Conservation (phyloP, 2,797 vertebrate species). For the Chlorospingus flavigularis region DNA sequence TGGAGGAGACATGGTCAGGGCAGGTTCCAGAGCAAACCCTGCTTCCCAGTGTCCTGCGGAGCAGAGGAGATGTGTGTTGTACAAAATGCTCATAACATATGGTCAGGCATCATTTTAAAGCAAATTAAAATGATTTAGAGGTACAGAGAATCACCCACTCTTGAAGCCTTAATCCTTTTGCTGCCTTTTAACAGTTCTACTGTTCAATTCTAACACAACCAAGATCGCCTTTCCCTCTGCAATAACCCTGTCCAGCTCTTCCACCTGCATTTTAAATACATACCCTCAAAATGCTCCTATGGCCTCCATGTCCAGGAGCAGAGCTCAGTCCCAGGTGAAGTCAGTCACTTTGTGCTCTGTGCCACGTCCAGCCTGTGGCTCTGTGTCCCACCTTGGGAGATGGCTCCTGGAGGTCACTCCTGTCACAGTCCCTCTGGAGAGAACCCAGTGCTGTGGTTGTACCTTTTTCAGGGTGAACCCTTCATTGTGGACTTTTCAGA, state of each 20-base stretch:
- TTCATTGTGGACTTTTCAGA: neutral
- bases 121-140: neutral
- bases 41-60: neutral
- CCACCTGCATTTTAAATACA: neutral
- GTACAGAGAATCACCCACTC: neutral
- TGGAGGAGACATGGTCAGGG: slow-evolving; percentile 72
- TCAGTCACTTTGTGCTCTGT: neutral
- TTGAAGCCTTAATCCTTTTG: neutral
- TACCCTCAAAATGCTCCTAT: neutral
- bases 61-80: neutral
- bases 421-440: neutral
- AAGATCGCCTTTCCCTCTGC: neutral
- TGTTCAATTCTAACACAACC: neutral
- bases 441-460: neutral
- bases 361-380: neutral
- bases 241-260: neutral
- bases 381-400: neutral
- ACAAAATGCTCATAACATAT: accelerated
- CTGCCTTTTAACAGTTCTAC: neutral
- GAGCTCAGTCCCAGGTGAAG: neutral
- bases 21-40: neutral
- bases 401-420: neutral
- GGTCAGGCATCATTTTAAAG: neutral
- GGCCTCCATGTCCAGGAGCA: neutral
- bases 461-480: neutral